These are phyloP conservation scores for Apamea epomidion DNA, from an alignment of 2,888 invertebrate genomes.

Conservation along the genomic window DNA sequence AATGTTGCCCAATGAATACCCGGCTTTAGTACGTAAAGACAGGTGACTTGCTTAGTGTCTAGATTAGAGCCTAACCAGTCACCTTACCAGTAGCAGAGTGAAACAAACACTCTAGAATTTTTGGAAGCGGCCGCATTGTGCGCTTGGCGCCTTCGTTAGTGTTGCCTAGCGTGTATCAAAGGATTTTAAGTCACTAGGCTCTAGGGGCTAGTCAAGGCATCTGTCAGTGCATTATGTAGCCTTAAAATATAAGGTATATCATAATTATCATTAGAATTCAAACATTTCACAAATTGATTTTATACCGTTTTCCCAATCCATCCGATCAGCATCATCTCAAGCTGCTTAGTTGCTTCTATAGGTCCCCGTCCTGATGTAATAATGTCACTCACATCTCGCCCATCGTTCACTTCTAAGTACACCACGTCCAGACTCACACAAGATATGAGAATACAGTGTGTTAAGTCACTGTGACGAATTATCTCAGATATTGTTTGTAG, in stretches of 20 bases:
- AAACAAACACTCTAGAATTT: background rate
- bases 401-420: constrained; percentile 84
- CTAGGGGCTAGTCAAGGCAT: background rate
- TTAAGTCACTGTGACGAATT: constrained; percentile 91
- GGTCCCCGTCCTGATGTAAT: constrained; percentile 79
- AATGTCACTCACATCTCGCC: constrained; percentile 81
- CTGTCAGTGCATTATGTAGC: background rate
- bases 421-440: constrained; percentile 90
- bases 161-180: too few relatives aligned
- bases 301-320: constrained; percentile 92
- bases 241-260: background rate
- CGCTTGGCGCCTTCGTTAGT: too few relatives aligned
- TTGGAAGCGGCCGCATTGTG: too few relatives aligned
- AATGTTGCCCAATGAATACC: too few relatives aligned
- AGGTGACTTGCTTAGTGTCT: background rate
- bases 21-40: background rate
- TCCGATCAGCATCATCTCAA: constrained; percentile 79
- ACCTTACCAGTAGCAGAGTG: background rate
- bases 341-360: constrained; percentile 78
- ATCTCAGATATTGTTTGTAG: constrained; percentile 91
- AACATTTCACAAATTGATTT: background rate
- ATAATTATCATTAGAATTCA: background rate
- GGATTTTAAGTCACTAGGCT: background rate
- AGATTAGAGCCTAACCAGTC: background rate
- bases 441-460: constrained; percentile 91